These are phyloP conservation scores for Apotomis turbidana DNA, from an alignment of 2,888 invertebrate genomes.

Conservation along the genomic window DNA sequence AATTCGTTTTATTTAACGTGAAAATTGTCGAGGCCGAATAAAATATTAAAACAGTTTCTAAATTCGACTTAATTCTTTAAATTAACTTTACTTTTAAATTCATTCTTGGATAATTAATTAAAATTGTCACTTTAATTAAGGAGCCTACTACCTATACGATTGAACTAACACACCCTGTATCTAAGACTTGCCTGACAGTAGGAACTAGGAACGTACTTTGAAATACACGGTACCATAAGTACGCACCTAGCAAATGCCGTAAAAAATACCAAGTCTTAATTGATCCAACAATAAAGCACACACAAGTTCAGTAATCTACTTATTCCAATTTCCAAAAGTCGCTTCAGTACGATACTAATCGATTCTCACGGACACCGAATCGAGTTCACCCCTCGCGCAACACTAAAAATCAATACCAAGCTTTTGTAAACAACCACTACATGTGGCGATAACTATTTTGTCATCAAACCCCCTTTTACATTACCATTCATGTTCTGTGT, in stretches of 20 bases:
- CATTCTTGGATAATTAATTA: too few species aligned
- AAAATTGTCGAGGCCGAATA: too few species aligned
- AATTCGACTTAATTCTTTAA: too few species aligned
- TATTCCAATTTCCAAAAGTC: not conserved
- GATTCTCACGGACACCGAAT: not conserved
- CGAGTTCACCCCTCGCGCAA: slow-evolving; percentile 39
- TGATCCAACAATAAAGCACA: too few species aligned
- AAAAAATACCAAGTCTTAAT: not conserved
- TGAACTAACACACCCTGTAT: too few species aligned
- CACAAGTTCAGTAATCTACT: not conserved
- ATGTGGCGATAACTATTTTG: slow-evolving; percentile 65
- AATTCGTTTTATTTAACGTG: too few species aligned
- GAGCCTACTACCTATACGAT: too few species aligned
- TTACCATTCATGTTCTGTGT: slow-evolving; percentile 63
- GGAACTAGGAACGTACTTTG: too few species aligned
- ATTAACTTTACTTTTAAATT: too few species aligned
- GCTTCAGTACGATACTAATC: not conserved
- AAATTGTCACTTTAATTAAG: too few species aligned
- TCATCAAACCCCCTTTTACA: slow-evolving; percentile 58
- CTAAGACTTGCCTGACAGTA: too few species aligned
- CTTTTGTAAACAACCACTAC: slow-evolving; percentile 80
- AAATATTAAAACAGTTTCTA: too few species aligned
- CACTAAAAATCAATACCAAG: slow-evolving; percentile 74
- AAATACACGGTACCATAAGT: not conserved
- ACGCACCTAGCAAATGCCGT: not conserved